Evolutionary conservation across 1,140 invertebrate species (phyloP).

Genomic region (Drosophila funebris): DNA sequence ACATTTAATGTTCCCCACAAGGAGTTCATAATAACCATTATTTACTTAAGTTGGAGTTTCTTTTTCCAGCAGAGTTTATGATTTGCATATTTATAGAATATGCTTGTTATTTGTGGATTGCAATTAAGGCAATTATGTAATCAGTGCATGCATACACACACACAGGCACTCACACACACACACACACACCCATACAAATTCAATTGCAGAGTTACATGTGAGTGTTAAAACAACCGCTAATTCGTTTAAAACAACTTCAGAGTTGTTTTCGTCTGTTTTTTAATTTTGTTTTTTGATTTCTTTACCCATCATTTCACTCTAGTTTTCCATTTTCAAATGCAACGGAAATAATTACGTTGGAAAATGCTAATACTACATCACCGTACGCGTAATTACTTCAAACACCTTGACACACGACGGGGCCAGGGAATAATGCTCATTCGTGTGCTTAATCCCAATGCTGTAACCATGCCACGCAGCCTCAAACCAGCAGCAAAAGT

Average conservation of each 20-base stretch:
- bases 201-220: constrained; percentile 29
- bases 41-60: no score
- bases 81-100: no score
- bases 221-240: constrained; percentile 58
- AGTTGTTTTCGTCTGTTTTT: constrained; percentile 37
- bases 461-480: constrained; percentile 30
- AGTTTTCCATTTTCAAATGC: constrained; percentile 41
- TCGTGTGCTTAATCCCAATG: constrained; percentile 42
- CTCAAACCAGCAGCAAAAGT: constrained; percentile 28
- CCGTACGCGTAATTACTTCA: constrained; percentile 75
- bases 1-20: no score
- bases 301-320: constrained; percentile 19
- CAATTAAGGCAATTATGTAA: no score
- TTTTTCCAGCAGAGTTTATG: no score
- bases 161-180: background rate
- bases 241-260: constrained; percentile 67
- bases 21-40: no score
- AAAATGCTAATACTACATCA: constrained; percentile 79
- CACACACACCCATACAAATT: background rate
- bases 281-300: constrained; percentile 4
- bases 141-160: no score
- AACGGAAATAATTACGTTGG: constrained; percentile 48
- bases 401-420: constrained; percentile 63
- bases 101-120: no score
- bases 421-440: constrained; percentile 10